Evolutionary conservation across 2,888 invertebrate species (phyloP).

Genomic region (Cerastis leucographa): DNA sequence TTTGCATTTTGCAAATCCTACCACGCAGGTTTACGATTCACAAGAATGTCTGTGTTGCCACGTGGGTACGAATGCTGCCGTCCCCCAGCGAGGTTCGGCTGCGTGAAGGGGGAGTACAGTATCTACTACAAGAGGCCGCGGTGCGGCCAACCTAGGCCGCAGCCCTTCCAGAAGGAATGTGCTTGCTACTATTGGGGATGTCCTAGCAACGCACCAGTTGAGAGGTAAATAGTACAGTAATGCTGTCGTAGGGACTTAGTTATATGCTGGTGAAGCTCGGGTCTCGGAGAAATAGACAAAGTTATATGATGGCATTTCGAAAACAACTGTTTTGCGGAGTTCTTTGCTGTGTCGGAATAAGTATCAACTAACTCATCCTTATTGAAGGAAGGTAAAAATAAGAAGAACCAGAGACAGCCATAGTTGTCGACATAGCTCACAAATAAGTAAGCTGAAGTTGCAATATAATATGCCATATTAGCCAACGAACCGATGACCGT

Average conservation of each 20-base stretch:
- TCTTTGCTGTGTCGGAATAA: not conserved
- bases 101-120: slow-evolving; percentile 82
- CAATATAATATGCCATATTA: too few species aligned
- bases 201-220: slow-evolving; percentile 81
- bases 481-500: too few species aligned
- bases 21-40: slow-evolving; percentile 64
- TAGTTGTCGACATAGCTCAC: too few species aligned
- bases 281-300: not conserved
- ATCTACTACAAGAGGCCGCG: slow-evolving; percentile 85
- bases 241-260: not conserved
- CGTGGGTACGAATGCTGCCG: slow-evolving; percentile 80
- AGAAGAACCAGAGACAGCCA: not conserved
- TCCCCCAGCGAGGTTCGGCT: slow-evolving; percentile 80
- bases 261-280: not conserved
- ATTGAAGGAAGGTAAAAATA: not conserved
- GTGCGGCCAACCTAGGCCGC: slow-evolving; percentile 85
- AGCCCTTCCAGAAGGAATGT: slow-evolving; percentile 82
- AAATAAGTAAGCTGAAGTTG: too few species aligned
- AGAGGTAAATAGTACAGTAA: slow-evolving; percentile 71
- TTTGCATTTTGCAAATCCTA: slow-evolving; percentile 30
- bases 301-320: not conserved
- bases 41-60: slow-evolving; percentile 82
- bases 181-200: slow-evolving; percentile 75
- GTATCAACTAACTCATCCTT: not conserved
- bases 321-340: not conserved